Evolutionary conservation across 2,113 vertebrate genomes (phyloP), one percentile per base, ranked within the genome.

Genomic region (Felis catus): DNA sequence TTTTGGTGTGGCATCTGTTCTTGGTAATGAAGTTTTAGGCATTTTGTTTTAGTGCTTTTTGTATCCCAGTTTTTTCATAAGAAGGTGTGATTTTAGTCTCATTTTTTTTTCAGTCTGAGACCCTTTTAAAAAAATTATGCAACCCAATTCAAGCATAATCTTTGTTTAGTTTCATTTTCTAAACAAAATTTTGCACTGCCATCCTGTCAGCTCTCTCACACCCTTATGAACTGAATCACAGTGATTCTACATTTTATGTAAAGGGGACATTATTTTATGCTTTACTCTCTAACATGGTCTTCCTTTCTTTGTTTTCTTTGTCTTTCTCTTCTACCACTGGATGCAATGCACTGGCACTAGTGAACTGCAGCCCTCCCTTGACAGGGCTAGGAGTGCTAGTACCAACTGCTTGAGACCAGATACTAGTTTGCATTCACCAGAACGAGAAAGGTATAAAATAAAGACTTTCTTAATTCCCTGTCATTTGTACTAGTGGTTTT

Each of bases 331-430:
- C 98, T 98, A 98, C 99, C 98, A 98, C 98, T 99, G 99, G 99
- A 99, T 99, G 99, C 99, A 99, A 99, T 99, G 98, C 99, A 99
- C 99, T 99, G 99, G 99, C 99, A 99, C 99, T 99, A 99, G 99
- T 98, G 99, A 99, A 99, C 99, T 99, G 97, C 99, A 99, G 99
- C 99, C 99, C 96, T 99, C 99, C 97, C 99, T 99, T 99, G 99
- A 99, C 99, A 99, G 99, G 99, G 99, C 99, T 99, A 99, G 99
- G 99, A 99, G 99, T 99, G 99, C 99, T 99, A 99, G 99, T 99
- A 99, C 99, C 98, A 99, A 99, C 98, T 99, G 99, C 99, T 99
- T 99, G 99, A 99, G 99, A 99, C 99, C 99, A 98, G 99, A 99
- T 98, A 98, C 98, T 99, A 99, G 99, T 99, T 99, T 99, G 99